These are phyloP conservation scores for Lasioglossum figueresi DNA, from an alignment of 2,888 invertebrate species.

Conservation along the genomic window DNA sequence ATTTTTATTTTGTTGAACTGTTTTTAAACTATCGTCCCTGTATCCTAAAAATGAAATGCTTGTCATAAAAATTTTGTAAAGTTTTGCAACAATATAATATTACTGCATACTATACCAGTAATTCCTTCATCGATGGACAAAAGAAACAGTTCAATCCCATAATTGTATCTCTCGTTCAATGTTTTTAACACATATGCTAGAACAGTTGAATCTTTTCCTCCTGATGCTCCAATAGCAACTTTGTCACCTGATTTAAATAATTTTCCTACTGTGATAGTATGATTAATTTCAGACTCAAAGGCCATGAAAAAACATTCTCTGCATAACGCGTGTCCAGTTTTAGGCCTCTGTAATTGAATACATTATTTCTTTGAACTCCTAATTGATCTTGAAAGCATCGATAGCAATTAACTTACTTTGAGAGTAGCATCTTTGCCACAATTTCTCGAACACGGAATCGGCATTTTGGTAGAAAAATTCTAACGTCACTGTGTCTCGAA, in stretches of 20 bases:
- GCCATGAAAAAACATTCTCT: conserved; percentile 97
- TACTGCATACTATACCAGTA: conserved; percentile 85
- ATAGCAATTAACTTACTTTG: conserved; percentile 86
- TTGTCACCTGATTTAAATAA: conserved; percentile 93
- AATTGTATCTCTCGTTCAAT: conserved; percentile 95
- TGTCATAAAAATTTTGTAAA: not conserved
- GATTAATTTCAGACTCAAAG: conserved; percentile 97
- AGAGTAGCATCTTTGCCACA: conserved; percentile 91
- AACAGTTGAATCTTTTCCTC: conserved; percentile 99
- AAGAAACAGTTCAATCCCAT: conserved; percentile 94
- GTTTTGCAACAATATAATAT: conserved; percentile 11
- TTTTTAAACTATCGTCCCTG: conserved; percentile 97
- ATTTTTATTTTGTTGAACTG: conserved; percentile 96
- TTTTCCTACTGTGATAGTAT: conserved; percentile 92
- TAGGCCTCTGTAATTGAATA: conserved; percentile 89
- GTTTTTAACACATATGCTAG: conserved; percentile 96
- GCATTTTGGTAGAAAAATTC: conserved; percentile 85
- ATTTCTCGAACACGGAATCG: conserved; percentile 88
- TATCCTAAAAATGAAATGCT: conserved; percentile 86
- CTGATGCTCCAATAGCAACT: conserved; percentile 97
- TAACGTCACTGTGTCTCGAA: not conserved
- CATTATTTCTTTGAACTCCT: conserved; percentile 39
- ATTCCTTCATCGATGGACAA: conserved; percentile 99
- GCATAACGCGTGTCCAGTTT: conserved; percentile 96
- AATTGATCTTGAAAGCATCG: not conserved